Evolutionary conservation across 2,113 vertebrate species (phyloP).

Genomic region (Oostethus manadensis): DNA sequence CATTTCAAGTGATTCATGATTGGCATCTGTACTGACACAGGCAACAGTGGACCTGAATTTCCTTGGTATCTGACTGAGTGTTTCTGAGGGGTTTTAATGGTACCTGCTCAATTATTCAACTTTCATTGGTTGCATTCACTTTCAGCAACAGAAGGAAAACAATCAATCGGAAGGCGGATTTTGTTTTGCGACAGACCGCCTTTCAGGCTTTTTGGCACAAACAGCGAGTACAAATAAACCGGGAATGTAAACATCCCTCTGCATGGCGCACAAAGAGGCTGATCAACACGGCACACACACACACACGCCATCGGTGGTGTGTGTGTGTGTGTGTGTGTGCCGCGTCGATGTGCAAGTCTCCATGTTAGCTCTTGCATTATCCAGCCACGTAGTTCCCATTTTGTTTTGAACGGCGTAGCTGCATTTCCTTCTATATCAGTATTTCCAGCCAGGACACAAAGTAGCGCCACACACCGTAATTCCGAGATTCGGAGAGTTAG

Average conservation of each 20-base stretch:
- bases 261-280: slow-evolving; percentile 8
- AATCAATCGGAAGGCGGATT: background rate
- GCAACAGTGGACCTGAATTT: too few species aligned
- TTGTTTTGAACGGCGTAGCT: background rate
- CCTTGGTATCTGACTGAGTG: too few species aligned
- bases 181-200: background rate
- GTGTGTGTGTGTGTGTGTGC: background rate
- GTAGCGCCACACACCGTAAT: background rate
- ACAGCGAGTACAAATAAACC: slow-evolving; percentile 5
- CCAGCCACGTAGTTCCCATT: too few species aligned
- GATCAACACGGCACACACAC: background rate
- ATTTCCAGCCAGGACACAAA: too few species aligned
- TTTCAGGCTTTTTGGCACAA: slow-evolving; percentile 4
- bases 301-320: background rate
- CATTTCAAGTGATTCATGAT: too few species aligned
- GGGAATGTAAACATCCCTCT: background rate
- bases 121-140: too few species aligned
- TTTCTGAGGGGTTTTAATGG: too few species aligned
- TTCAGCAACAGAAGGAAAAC: background rate
- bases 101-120: too few species aligned
- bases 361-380: background rate
- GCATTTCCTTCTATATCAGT: background rate
- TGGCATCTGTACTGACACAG: too few species aligned
- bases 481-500: background rate
- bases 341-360: background rate